These are phyloP conservation scores for Diarsia rubi DNA, from an alignment of 2,888 invertebrate species.

Conservation along the genomic window DNA sequence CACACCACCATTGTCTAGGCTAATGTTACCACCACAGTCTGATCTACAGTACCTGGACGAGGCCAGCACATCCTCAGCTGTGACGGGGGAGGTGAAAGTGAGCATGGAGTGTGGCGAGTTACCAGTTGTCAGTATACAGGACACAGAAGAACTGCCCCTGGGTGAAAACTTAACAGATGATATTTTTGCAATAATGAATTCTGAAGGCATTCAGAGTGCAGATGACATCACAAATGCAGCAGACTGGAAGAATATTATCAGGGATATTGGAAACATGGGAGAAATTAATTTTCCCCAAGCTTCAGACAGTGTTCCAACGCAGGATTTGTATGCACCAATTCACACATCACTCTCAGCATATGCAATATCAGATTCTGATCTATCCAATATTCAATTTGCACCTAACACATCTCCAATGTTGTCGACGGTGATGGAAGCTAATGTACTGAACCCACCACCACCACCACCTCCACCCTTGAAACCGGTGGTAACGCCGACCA, in stretches of 20 bases:
- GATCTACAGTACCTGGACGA: conserved; percentile 85
- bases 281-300: conserved; percentile 86
- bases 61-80: conserved; percentile 78
- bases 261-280: conserved; percentile 88
- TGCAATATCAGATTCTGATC: conserved; percentile 80
- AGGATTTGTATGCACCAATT: conserved; percentile 81
- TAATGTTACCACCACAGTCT: conserved; percentile 84
- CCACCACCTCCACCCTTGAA: conserved; percentile 58
- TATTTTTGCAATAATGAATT: conserved; percentile 89
- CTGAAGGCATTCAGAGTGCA: conserved; percentile 88
- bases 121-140: conserved; percentile 89
- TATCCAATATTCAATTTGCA: conserved; percentile 84
- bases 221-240: conserved; percentile 87
- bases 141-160: conserved; percentile 87
- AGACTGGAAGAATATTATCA: conserved; percentile 89
- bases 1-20: conserved; percentile 84
- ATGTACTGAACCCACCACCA: conserved; percentile 50
- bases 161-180: conserved; percentile 88
- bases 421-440: conserved; percentile 75
- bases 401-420: conserved; percentile 80
- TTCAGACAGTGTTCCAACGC: conserved; percentile 77
- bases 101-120: conserved; percentile 87
- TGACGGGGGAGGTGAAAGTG: conserved; percentile 85
- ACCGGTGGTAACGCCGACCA: conserved; percentile 71
- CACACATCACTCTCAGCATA: conserved; percentile 78